phyloP scores from a whole-genome alignment of 1,140 invertebrate species.

The Ephestia elutella region DNA sequence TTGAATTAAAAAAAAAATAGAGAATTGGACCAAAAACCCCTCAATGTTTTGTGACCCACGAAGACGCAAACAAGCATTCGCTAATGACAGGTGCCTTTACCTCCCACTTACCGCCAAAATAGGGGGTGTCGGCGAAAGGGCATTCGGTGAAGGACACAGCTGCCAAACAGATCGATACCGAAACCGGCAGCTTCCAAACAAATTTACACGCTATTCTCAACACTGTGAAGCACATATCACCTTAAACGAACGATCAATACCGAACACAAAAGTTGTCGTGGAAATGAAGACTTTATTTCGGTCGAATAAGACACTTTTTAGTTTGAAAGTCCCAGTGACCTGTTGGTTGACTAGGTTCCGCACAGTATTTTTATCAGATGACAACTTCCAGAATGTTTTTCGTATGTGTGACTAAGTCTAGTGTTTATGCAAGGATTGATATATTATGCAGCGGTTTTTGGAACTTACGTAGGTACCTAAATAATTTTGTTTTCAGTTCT shows the following conservation, averaged over 20 bases:
- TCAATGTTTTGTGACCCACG: not conserved
- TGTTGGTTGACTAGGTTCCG: constrained; percentile 7
- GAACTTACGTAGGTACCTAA: too few species aligned
- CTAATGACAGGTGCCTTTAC: constrained; percentile 1
- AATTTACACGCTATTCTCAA: not conserved
- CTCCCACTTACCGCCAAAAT: not conserved
- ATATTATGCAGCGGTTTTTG: too few species aligned
- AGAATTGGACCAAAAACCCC: too few species aligned
- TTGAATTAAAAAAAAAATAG: too few species aligned
- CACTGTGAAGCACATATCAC: not conserved
- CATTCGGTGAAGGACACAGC: constrained; percentile 8
- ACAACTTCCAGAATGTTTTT: constrained; percentile 2
- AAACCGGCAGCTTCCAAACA: not conserved
- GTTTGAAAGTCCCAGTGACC: not conserved
- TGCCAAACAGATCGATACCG: constrained; percentile 1
- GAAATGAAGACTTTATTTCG: not conserved
- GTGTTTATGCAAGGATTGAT: too few species aligned
- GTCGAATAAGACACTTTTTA: not conserved
- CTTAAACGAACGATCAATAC: not conserved
- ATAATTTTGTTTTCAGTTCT: too few species aligned
- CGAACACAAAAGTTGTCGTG: not conserved
- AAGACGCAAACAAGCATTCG: not conserved
- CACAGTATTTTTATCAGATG: constrained; percentile 8
- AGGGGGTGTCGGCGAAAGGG: not conserved
- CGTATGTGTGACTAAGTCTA: not conserved